Percentiles rank a stretch among this genome's conserved stretches.
These are phyloP conservation scores for Drosophila willistoni DNA, from an alignment of 1,140 invertebrate genomes.

Conservation along the genomic window DNA sequence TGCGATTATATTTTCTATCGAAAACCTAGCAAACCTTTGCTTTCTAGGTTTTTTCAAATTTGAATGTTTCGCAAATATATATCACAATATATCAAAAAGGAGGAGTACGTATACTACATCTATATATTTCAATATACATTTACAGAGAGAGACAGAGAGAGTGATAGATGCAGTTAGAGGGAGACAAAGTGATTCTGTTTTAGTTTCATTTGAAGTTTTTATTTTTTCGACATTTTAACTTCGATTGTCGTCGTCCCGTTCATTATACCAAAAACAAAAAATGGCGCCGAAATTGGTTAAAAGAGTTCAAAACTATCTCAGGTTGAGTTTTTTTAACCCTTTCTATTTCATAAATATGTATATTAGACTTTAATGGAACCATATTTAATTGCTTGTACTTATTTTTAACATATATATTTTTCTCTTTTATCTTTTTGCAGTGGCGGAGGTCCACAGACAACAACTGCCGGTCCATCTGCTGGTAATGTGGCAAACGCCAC, in stretches of 20 bases:
- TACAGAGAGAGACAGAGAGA: slow-evolving; percentile 11
- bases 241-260: background rate
- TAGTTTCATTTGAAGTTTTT: background rate
- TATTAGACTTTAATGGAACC: too few species aligned
- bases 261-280: background rate
- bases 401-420: slow-evolving; percentile 22
- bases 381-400: slow-evolving; percentile 6
- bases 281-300: slow-evolving; percentile 52
- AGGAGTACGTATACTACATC: slow-evolving; percentile 52
- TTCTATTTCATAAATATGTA: background rate
- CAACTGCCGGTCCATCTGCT: slow-evolving; percentile 82
- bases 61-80: slow-evolving; percentile 64
- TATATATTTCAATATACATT: slow-evolving; percentile 24
- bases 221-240: background rate
- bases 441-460: slow-evolving; percentile 84
- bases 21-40: slow-evolving; percentile 21
- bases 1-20: background rate
- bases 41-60: slow-evolving; percentile 55
- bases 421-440: slow-evolving; percentile 50
- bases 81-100: slow-evolving; percentile 23
- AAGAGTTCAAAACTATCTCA: slow-evolving; percentile 41
- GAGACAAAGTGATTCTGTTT: slow-evolving; percentile 15
- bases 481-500: slow-evolving; percentile 77
- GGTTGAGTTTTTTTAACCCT: slow-evolving; percentile 30
- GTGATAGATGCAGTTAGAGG: background rate